phyloP scores from a whole-genome alignment of 1,140 invertebrate species.

The Psix sp. region DNA sequence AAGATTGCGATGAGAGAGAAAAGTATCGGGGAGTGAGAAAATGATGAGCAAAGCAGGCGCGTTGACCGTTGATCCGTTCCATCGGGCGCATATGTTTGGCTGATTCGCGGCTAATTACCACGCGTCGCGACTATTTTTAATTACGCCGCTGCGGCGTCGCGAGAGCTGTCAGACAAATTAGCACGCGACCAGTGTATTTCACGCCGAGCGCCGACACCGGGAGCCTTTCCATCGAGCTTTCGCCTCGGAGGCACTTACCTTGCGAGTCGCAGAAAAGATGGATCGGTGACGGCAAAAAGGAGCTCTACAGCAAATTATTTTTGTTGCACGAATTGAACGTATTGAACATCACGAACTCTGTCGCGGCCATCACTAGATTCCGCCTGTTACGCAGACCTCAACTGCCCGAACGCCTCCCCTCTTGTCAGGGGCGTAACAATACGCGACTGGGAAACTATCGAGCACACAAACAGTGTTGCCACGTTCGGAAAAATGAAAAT shows the following conservation, averaged over 20 bases:
- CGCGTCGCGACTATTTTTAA: conserved; percentile 48
- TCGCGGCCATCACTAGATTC: conserved; percentile 54
- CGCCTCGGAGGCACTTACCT: conserved; percentile 27
- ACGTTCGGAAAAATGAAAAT: conserved; percentile 1
- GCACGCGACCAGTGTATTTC: conserved; percentile 7
- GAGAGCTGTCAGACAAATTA: conserved; percentile 37
- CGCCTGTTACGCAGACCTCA: conserved; percentile 39
- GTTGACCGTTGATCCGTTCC: not conserved
- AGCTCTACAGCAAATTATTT: conserved; percentile 37
- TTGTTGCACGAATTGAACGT: conserved; percentile 43
- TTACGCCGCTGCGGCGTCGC: conserved; percentile 50
- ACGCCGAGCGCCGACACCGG: not conserved
- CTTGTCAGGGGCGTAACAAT: conserved; percentile 42
- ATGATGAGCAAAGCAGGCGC: too few relatives aligned
- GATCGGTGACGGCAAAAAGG: conserved; percentile 31
- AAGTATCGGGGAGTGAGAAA: too few relatives aligned
- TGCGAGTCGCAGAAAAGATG: conserved; percentile 31
- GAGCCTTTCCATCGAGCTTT: not conserved
- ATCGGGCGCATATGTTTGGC: conserved; percentile 16
- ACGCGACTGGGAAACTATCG: not conserved
- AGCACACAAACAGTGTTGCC: conserved; percentile 21
- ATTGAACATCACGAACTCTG: conserved; percentile 50
- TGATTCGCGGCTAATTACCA: conserved; percentile 29
- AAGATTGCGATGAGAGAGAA: too few relatives aligned
- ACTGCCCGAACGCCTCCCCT: conserved; percentile 5